Evolutionary conservation across 2,888 invertebrate genomes (phyloP), one percentile per base, ranked within the genome.

Genomic region (Phytoseiulus persimilis): DNA sequence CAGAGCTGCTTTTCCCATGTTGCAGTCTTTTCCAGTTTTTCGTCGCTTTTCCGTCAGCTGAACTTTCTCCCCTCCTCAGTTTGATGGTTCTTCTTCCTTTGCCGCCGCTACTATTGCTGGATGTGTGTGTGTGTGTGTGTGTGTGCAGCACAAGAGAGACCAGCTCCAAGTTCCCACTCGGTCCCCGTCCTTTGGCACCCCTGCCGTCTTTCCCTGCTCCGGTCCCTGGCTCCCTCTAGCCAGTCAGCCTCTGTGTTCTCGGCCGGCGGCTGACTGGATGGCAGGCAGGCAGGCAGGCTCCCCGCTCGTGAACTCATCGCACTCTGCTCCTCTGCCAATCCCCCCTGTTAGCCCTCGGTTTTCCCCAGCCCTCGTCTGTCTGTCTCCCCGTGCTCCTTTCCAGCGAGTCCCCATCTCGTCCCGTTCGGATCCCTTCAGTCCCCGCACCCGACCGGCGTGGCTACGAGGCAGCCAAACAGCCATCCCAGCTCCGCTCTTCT

Each of bases 261-360:
- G 39, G 18, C 65, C 65, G 65, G 65, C 23, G 28, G 28, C 65
- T 23, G 65, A 65, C 23, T 23, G 65, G 65, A 6, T 65, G 65
- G 65, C 65, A 11, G 65, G 65, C 65, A 11, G 65, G 65, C 65
- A 14, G 65, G 65, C 65, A 65, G 65, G 9, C 65, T 65, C 28
- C 65, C 65, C 65, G 65, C 65, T 87, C 87, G 87, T 87, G 87
- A 87, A 87, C 87, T 87, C 87, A 87, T 87, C 87, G 87, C 87
- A 87, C 87, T 87, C 33, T 65, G 65, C 65, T 65, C 65, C 65
- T 65, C 65, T 65, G 65, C 65, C 65, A 65, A 65, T 65, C 65
- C 65, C 65, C 65, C 65, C 65, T 65, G 65, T 65, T 46, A 6
- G 46, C 46, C 46, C 46, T 46, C 14, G 46, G 9, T 46, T 65